These are phyloP conservation scores for Vulpes vulpes DNA, from an alignment of 2,113 vertebrate species.

Conservation along the genomic window DNA sequence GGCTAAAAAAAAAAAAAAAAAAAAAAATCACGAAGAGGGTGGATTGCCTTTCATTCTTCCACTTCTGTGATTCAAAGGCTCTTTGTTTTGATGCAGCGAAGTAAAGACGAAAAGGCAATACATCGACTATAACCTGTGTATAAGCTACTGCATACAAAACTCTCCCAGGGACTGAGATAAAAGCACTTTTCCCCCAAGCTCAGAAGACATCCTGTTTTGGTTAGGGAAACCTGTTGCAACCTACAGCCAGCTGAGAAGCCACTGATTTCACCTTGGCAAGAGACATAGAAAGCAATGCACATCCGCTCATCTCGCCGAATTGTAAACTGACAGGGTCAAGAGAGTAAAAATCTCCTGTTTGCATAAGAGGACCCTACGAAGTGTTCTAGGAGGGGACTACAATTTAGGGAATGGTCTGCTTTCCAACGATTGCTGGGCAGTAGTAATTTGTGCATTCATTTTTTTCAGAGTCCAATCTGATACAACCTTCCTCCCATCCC, in stretches of 20 bases:
- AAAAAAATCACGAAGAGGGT: neutral
- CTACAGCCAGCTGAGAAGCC: slow-evolving; percentile 18
- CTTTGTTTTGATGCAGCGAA: slow-evolving; percentile 49
- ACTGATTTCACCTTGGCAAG: neutral
- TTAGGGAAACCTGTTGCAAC: neutral
- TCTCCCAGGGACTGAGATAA: neutral
- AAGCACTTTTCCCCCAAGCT: neutral
- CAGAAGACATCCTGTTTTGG: neutral
- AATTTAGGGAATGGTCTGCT: neutral
- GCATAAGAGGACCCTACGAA: neutral
- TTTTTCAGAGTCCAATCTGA: neutral
- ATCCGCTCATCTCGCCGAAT: neutral
- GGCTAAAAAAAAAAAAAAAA: neutral
- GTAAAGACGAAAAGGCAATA: neutral
- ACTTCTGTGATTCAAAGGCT: neutral
- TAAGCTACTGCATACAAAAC: neutral
- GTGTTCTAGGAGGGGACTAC: neutral
- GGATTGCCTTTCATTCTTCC: neutral
- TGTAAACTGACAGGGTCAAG: neutral
- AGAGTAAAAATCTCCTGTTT: neutral
- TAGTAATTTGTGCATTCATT: neutral
- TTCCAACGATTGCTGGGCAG: neutral
- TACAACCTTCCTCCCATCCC: neutral
- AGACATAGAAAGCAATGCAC: slow-evolving; percentile 5
- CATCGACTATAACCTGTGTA: neutral